These are phyloP conservation scores for Drosophila kanapiae DNA, from an alignment of 1,140 invertebrate species.

Conservation along the genomic window DNA sequence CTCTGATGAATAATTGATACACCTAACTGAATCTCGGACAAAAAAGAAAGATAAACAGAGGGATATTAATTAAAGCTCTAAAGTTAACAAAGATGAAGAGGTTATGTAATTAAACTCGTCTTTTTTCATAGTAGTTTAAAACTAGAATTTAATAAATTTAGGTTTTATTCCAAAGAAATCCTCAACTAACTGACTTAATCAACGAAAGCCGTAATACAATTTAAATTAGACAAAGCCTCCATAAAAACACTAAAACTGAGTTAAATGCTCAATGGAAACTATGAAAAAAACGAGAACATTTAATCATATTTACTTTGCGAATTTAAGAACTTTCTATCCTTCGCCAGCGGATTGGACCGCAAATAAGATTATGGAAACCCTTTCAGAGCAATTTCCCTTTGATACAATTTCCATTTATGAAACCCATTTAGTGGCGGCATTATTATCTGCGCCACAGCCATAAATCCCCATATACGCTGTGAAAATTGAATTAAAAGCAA, in stretches of 20 bases:
- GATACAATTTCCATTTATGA: slow-evolving; percentile 32
- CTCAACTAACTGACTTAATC: background rate
- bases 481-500: slow-evolving; percentile 66
- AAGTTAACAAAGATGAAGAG: background rate
- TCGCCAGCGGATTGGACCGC: background rate
- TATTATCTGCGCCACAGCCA: slow-evolving; percentile 23
- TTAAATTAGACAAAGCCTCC: slow-evolving; percentile 8
- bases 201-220: slow-evolving; percentile 28
- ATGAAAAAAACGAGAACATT: background rate
- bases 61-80: background rate
- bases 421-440: slow-evolving; percentile 45
- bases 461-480: slow-evolving; percentile 32
- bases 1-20: slow-evolving; percentile 49
- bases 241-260: background rate
- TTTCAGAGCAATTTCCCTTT: slow-evolving; percentile 31
- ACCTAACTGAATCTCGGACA: slow-evolving; percentile 23
- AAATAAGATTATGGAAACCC: slow-evolving; percentile 27
- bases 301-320: background rate
- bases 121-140: too few relatives aligned
- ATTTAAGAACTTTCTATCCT: slow-evolving; percentile 1
- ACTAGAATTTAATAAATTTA: background rate
- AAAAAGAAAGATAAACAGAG: background rate
- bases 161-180: too few relatives aligned
- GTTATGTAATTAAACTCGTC: background rate
- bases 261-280: slow-evolving; percentile 12